Percentiles rank a stretch among this genome's conserved stretches.
phyloP scores from a whole-genome alignment of 2,797 vertebrate species.

The Tapirus indicus region DNA sequence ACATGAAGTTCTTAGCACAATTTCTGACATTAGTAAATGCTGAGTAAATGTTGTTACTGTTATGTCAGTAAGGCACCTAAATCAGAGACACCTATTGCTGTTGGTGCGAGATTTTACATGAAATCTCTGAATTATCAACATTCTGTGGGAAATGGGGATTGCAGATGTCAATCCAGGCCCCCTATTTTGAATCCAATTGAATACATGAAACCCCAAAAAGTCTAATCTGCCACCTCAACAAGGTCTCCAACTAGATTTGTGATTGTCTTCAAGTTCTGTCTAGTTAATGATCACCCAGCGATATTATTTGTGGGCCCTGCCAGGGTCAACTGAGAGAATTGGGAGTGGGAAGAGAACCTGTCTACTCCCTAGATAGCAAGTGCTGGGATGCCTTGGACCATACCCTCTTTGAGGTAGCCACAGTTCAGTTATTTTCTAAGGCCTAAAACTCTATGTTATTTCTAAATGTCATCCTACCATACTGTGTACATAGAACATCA shows the following conservation, averaged over 20 bases:
- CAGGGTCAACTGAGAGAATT: neutral
- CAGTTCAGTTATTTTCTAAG: conserved; percentile 11
- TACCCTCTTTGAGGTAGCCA: neutral
- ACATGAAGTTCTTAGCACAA: neutral
- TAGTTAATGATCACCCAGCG: neutral
- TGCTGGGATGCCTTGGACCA: neutral
- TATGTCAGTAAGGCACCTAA: neutral
- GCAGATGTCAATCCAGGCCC: neutral
- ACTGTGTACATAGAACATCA: neutral
- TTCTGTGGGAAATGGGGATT: neutral
- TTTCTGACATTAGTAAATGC: neutral
- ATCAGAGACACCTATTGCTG: neutral
- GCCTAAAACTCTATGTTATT: neutral
- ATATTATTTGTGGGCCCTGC: neutral
- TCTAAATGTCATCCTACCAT: neutral
- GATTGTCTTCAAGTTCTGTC: neutral
- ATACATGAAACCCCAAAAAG: neutral
- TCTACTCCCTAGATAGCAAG: neutral
- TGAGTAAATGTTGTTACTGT: neutral
- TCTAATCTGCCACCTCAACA: neutral
- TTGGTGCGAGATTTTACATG: neutral
- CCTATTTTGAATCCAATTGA: neutral
- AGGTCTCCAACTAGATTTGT: neutral
- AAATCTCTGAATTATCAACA: neutral
- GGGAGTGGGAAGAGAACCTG: neutral